These are phyloP conservation scores for Mamestra brassicae DNA, from an alignment of 2,888 invertebrate species.

Conservation along the genomic window DNA sequence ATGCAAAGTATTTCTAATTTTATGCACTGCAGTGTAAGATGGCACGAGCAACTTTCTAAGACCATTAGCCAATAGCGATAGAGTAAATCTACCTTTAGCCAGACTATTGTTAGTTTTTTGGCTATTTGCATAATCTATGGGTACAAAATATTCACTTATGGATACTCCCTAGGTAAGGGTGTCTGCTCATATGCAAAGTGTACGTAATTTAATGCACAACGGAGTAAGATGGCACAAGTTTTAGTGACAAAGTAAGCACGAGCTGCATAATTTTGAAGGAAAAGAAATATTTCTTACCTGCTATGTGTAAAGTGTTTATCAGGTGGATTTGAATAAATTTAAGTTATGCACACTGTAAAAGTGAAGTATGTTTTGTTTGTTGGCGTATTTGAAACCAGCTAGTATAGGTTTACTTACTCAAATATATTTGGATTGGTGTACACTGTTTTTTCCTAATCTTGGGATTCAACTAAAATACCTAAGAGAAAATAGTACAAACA, in stretches of 20 bases:
- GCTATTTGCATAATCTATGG: conserved; percentile 36
- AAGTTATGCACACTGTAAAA: neutral
- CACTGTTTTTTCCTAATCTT: no score
- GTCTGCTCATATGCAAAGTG: conserved; percentile 55
- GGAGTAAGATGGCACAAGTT: conserved; percentile 43
- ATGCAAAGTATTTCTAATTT: conserved; percentile 50
- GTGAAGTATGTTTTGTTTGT: neutral
- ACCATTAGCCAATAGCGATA: neutral
- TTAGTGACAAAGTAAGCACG: conserved; percentile 47
- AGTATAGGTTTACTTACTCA: no score
- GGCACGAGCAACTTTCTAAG: conserved; percentile 22
- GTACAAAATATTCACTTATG: conserved; percentile 24
- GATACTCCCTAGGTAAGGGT: conserved; percentile 42
- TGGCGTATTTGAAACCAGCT: neutral
- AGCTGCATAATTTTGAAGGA: conserved; percentile 47
- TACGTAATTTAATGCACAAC: conserved; percentile 46
- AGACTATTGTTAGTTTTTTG: conserved; percentile 10
- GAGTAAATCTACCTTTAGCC: neutral
- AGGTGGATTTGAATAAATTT: conserved; percentile 7
- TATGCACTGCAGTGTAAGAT: conserved; percentile 36
- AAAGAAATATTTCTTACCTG: conserved; percentile 16
- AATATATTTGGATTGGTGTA: no score
- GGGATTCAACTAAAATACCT: no score
- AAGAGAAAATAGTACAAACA: no score
- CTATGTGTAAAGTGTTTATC: conserved; percentile 12